A percentile compares a stretch with the other conserved stretches of the same genome.
Evolutionary conservation across 2,113 vertebrate species (phyloP).

Genomic region (Xyliphius kryptos): DNA sequence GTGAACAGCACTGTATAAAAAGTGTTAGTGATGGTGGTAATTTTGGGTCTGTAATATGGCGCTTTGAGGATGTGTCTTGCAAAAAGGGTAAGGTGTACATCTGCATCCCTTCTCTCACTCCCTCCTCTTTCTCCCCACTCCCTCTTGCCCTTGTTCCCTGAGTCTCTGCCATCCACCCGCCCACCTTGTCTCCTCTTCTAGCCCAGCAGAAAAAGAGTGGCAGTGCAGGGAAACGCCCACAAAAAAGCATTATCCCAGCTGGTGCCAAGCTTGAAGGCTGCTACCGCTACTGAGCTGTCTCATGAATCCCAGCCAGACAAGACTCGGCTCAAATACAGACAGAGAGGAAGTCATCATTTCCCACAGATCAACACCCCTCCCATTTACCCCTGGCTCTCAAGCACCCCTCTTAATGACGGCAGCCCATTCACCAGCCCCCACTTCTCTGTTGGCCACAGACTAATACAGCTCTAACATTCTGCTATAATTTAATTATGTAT

Average conservation of each 20-base stretch:
- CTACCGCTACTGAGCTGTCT: conserved; percentile 33
- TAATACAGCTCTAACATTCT: conserved; percentile 7
- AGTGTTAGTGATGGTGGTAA: conserved; percentile 45
- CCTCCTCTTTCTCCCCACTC: conserved; percentile 17
- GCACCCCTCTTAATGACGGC: conserved; percentile 34
- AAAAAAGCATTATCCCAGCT: conserved; percentile 32
- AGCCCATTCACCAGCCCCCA: conserved; percentile 2
- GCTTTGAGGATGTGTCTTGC: conserved; percentile 56
- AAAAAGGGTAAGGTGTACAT: conserved; percentile 68
- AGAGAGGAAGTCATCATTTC: conserved; percentile 52
- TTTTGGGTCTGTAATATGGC: conserved; percentile 47
- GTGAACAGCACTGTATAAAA: conserved; percentile 43
- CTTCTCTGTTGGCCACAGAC: conserved; percentile 18
- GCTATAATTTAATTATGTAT: conserved; percentile 9
- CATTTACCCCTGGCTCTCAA: conserved; percentile 20
- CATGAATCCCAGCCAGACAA: conserved; percentile 43
- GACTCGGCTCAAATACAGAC: conserved; percentile 47
- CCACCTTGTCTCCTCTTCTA: conserved; percentile 30
- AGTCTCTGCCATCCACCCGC: conserved; percentile 7
- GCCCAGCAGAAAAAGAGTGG: conserved; percentile 41
- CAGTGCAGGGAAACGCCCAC: conserved; percentile 43
- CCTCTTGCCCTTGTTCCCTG: conserved; percentile 43
- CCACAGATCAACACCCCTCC: conserved; percentile 49
- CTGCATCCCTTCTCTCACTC: conserved; percentile 59
- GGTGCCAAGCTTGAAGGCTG: conserved; percentile 42